phyloP scores from a whole-genome alignment of 1,140 invertebrate genomes.

The Calephelis nemesis region DNA sequence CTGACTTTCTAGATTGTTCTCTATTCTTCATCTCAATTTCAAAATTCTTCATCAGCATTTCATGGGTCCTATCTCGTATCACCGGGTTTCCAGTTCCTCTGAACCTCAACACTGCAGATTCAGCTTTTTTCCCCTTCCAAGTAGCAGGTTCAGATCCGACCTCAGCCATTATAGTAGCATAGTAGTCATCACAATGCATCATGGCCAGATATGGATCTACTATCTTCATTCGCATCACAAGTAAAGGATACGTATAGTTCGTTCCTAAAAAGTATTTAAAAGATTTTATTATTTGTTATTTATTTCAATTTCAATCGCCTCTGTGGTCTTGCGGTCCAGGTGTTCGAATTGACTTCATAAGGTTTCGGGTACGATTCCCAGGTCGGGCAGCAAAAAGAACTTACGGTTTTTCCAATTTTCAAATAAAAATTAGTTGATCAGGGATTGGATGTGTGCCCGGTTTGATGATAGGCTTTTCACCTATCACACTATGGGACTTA shows the following conservation, averaged over 20 bases:
- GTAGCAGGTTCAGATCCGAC: constrained; percentile 40
- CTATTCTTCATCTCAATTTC: constrained; percentile 18
- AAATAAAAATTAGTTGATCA: too few species aligned
- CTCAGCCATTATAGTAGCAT: constrained; percentile 47
- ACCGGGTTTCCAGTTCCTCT: constrained; percentile 41
- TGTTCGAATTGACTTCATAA: too few species aligned
- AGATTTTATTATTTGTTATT: too few species aligned
- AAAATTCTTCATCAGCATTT: constrained; percentile 15
- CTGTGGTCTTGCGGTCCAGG: too few species aligned
- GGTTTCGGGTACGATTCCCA: too few species aligned
- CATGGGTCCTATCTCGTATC: constrained; percentile 29
- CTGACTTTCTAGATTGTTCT: constrained; percentile 23
- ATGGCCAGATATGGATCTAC: constrained; percentile 49
- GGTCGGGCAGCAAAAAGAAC: too few species aligned
- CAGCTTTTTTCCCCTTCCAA: constrained; percentile 33
- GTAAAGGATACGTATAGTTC: constrained; percentile 34
- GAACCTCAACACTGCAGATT: constrained; percentile 42
- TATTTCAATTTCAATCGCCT: too few species aligned
- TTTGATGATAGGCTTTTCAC: too few species aligned
- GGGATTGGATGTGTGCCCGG: too few species aligned
- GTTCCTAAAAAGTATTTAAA: constrained; percentile 27
- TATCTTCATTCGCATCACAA: constrained; percentile 47
- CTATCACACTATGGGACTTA: too few species aligned
- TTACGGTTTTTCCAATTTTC: too few species aligned
- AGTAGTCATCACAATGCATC: constrained; percentile 48